phyloP scores from a whole-genome alignment of 1,140 invertebrate species.

The Penaeus japonicus region DNA sequence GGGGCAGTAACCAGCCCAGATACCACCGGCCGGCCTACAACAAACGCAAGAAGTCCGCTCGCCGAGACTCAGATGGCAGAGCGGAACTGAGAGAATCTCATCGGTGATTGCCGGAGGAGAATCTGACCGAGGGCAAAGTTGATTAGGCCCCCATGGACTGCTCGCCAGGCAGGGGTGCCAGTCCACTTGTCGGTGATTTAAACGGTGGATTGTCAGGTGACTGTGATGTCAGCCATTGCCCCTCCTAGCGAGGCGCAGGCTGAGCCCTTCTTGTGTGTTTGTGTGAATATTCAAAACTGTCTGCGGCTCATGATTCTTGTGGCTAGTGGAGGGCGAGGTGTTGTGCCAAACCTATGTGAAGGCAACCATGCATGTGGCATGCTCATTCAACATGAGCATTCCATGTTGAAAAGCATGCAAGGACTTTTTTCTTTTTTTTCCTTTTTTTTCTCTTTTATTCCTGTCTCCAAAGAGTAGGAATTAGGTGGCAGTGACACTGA shows the following conservation, averaged over 20 bases:
- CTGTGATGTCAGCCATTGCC: conserved; percentile 15
- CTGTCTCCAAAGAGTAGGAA: no score
- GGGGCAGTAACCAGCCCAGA: not conserved
- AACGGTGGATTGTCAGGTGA: conserved; percentile 33
- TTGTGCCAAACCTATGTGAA: no score
- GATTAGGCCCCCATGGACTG: no score
- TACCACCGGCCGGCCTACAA: conserved; percentile 21
- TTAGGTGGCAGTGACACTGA: no score
- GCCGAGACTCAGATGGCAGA: conserved; percentile 36
- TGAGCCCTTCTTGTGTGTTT: conserved; percentile 32
- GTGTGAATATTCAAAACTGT: conserved; percentile 14
- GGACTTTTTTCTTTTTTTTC: no score
- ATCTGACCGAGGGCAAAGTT: no score
- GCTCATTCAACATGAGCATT: no score
- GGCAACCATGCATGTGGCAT: no score
- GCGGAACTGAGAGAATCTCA: conserved; percentile 30
- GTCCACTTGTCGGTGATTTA: not conserved
- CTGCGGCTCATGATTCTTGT: no score
- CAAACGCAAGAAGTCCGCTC: conserved; percentile 40
- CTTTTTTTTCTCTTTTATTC: no score
- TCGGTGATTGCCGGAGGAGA: conserved; percentile 33
- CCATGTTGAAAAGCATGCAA: no score
- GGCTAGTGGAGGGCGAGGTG: no score
- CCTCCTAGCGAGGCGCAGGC: conserved; percentile 11
- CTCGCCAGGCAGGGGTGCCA: not conserved